phyloP scores from a whole-genome alignment of 2,888 invertebrate species.

The Drosophila barbarae region DNA sequence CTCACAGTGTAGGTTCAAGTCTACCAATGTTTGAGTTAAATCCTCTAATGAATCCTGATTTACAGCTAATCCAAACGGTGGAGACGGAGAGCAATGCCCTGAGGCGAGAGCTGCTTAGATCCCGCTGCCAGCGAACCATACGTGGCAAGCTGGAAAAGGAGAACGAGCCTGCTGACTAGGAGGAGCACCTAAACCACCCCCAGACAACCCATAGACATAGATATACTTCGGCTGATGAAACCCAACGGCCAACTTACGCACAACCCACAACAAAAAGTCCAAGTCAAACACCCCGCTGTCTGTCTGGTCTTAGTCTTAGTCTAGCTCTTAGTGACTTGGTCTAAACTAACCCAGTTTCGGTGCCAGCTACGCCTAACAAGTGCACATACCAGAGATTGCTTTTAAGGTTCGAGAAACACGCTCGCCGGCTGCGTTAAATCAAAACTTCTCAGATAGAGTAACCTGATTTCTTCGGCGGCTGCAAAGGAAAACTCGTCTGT shows the following conservation, averaged over 20 bases:
- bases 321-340: constrained; percentile 4
- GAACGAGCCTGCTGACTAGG: constrained; percentile 7
- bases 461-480: constrained; percentile 46
- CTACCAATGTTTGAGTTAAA: neutral
- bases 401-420: constrained; percentile 43
- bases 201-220: neutral
- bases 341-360: constrained; percentile 63
- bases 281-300: constrained; percentile 9
- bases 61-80: constrained; percentile 66
- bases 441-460: constrained; percentile 36
- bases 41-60: neutral
- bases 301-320: constrained; percentile 6
- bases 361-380: constrained; percentile 63
- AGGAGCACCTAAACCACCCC: neutral
- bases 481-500: constrained; percentile 43
- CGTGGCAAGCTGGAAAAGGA: constrained; percentile 48
- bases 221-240: constrained; percentile 18
- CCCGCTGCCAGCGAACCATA: constrained; percentile 62
- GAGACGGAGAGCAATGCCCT: constrained; percentile 71
- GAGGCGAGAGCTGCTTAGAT: constrained; percentile 73
- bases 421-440: constrained; percentile 13
- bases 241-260: constrained; percentile 5
- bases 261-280: constrained; percentile 7
- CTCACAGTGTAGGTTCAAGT: constrained; percentile 67
- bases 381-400: constrained; percentile 44